Evolutionary conservation across 2,797 vertebrate genomes (phyloP).

Genomic region (Morus bassanus): DNA sequence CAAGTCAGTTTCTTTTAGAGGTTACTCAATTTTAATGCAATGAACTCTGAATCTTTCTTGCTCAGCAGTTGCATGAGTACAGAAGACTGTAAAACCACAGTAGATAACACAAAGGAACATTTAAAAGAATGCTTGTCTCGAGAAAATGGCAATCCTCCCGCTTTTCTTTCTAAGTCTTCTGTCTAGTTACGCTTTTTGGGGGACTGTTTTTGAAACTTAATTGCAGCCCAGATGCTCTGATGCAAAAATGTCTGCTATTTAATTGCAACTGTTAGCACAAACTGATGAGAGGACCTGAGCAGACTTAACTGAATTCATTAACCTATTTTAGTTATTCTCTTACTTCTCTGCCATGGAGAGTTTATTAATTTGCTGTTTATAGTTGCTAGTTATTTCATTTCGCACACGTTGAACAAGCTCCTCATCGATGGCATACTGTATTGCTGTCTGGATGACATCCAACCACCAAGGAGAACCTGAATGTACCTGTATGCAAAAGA

Average conservation of each 20-base stretch:
- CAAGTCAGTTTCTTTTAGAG: background rate
- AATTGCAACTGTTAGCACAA: background rate
- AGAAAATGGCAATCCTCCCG: background rate
- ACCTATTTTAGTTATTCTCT: slow-evolving; percentile 35
- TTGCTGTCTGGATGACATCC: slow-evolving; percentile 87
- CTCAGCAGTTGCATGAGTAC: background rate
- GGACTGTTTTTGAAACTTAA: background rate
- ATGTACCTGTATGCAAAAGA: slow-evolving; percentile 79
- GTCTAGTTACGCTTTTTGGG: background rate
- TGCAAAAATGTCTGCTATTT: background rate
- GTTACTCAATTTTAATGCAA: background rate
- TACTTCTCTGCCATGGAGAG: slow-evolving; percentile 98
- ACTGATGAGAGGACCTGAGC: background rate
- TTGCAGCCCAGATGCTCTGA: background rate
- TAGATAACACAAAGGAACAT: background rate
- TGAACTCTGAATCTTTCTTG: background rate
- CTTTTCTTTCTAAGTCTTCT: background rate
- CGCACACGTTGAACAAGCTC: slow-evolving; percentile 92
- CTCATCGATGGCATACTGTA: slow-evolving; percentile 83
- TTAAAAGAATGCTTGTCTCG: background rate
- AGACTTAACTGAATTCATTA: background rate
- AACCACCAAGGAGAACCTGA: slow-evolving; percentile 94
- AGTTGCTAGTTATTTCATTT: slow-evolving; percentile 92
- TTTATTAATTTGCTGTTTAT: slow-evolving; percentile 88
- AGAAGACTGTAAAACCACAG: background rate